phyloP scores from a whole-genome alignment of 2,113 vertebrate species.

The Rallus limicola region DNA sequence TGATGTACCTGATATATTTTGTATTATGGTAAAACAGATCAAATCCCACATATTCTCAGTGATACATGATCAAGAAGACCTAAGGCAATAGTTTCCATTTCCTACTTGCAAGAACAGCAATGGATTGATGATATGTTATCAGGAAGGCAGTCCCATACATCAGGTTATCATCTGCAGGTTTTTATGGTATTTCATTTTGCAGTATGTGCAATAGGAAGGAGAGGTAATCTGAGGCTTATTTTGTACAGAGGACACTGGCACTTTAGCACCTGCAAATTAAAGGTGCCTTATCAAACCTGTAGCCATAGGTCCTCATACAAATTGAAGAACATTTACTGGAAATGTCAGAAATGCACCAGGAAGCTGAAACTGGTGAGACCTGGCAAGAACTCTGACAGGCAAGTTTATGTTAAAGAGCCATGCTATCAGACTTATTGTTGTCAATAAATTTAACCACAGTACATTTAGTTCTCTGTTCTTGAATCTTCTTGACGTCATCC shows the following conservation, averaged over 20 bases:
- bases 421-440: not conserved
- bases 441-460: not conserved
- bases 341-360: not conserved
- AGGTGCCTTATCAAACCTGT: not conserved
- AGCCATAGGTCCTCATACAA: not conserved
- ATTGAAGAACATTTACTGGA: not conserved
- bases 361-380: not conserved
- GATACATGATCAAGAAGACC: not conserved
- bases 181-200: not conserved
- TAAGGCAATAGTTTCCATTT: not conserved
- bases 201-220: not conserved
- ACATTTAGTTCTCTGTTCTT: not conserved
- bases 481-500: not conserved
- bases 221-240: rapidly evolving
- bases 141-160: not conserved
- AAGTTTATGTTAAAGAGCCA: not conserved
- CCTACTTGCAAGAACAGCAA: not conserved
- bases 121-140: not conserved
- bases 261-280: not conserved
- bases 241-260: not conserved
- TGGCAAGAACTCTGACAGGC: not conserved
- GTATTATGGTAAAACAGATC: not conserved
- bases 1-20: not conserved
- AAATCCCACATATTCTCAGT: rapidly evolving
- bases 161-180: rapidly evolving